A percentile compares a stretch with the other conserved stretches of the same genome.
Conservation (phyloP, 2,797 vertebrate genomes). For the Falco columbarius region DNA sequence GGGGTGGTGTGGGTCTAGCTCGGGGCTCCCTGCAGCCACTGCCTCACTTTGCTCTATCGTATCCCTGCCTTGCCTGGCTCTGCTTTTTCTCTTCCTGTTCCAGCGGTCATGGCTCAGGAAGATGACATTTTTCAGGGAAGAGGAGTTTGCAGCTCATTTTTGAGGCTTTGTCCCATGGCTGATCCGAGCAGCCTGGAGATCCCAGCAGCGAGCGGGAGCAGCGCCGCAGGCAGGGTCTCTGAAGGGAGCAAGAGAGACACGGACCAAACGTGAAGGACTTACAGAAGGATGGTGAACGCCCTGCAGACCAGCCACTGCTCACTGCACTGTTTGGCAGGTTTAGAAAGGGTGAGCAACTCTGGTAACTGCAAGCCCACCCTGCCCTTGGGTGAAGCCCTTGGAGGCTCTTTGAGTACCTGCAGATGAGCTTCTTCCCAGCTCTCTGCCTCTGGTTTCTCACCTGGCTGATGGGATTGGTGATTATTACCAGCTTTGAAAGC, state of each 20-base stretch:
- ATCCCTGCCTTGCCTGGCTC: background rate
- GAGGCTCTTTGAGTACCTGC: background rate
- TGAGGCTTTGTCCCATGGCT: background rate
- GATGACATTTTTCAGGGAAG: background rate
- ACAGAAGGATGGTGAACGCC: background rate
- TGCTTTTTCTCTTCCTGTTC: background rate
- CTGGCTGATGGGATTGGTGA: background rate
- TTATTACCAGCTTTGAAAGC: conserved; percentile 6
- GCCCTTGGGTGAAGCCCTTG: background rate
- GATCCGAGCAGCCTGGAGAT: background rate
- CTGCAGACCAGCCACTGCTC: background rate
- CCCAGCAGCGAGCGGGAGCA: background rate
- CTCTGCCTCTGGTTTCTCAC: background rate
- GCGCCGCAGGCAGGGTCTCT: background rate
- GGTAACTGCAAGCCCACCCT: background rate
- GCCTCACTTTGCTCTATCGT: background rate
- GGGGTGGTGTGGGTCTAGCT: background rate
- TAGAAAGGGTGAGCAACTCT: background rate
- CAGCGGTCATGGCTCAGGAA: background rate
- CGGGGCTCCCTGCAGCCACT: background rate
- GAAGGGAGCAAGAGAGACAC: background rate
- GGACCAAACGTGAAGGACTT: background rate
- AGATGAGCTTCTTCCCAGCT: background rate
- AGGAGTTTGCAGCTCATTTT: background rate
- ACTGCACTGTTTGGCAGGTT: background rate